Conservation (phyloP, 1,140 invertebrate species). For the Drosophila carrolli region DNA sequence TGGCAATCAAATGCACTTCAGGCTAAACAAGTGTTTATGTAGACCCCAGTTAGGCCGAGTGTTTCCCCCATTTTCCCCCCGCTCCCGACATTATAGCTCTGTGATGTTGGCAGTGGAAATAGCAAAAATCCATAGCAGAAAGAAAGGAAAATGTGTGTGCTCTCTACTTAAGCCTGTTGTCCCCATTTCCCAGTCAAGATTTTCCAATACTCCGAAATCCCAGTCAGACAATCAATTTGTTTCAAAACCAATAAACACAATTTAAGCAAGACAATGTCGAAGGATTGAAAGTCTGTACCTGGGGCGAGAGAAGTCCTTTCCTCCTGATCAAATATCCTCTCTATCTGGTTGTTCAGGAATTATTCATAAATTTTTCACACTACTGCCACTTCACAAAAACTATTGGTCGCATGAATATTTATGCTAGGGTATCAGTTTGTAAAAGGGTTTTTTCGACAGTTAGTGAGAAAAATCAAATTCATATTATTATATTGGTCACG, state of each 20-base stretch:
- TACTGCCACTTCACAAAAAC: conserved; percentile 17
- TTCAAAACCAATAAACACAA: conserved; percentile 55
- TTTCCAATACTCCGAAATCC: conserved; percentile 43
- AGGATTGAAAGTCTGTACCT: conserved; percentile 5
- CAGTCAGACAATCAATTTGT: conserved; percentile 57
- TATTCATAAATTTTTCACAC: conserved; percentile 45
- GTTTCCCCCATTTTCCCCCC: background rate
- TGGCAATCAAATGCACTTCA: conserved; percentile 45
- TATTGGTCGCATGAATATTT: conserved; percentile 35
- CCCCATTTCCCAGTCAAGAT: conserved; percentile 30
- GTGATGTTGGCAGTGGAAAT: conserved; percentile 26
- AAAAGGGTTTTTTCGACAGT: background rate
- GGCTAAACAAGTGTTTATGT: conserved; percentile 57
- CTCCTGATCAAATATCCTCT: conserved; percentile 23
- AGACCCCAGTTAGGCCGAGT: conserved; percentile 19
- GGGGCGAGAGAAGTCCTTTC: conserved; percentile 29
- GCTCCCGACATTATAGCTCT: background rate
- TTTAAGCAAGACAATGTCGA: conserved; percentile 34
- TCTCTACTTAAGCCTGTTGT: background rate
- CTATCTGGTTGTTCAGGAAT: conserved; percentile 5
- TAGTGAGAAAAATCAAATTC: too few relatives aligned
- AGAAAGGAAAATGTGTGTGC: conserved; percentile 29
- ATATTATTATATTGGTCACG: too few relatives aligned
- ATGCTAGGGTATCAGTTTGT: conserved; percentile 5
- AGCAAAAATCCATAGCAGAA: conserved; percentile 11